phyloP scores from a whole-genome alignment of 2,113 vertebrate species.

The Petroica traversi region DNA sequence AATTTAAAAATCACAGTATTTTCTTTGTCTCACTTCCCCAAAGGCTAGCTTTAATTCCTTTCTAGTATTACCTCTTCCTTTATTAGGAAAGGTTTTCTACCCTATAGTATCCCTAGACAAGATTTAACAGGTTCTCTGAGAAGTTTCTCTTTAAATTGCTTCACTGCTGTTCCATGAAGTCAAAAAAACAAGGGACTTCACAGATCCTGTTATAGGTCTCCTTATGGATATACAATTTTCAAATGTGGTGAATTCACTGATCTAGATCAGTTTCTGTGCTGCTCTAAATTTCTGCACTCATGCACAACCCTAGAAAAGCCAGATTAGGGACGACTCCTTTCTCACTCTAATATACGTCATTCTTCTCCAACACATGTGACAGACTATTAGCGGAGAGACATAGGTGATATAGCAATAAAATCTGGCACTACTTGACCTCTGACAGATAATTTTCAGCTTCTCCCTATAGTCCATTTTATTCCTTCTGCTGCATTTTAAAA shows the following conservation, averaged over 20 bases:
- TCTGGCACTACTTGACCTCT: neutral
- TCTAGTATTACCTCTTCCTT: neutral
- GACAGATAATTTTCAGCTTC: neutral
- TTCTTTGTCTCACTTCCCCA: neutral
- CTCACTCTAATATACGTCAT: neutral
- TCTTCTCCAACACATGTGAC: neutral
- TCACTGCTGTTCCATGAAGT: neutral
- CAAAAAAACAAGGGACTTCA: neutral
- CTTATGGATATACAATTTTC: neutral
- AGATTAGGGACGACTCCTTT: neutral
- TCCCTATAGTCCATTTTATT: neutral
- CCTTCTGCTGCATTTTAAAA: neutral
- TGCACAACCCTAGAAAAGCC: neutral
- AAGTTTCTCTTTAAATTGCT: neutral
- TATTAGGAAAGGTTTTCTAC: neutral
- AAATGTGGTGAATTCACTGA: neutral
- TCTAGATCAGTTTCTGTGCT: neutral
- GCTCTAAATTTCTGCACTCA: rapidly evolving
- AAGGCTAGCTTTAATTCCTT: neutral
- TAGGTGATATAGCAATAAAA: neutral
- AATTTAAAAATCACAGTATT: neutral
- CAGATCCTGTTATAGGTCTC: neutral
- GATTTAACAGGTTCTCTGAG: neutral
- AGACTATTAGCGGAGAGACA: neutral
- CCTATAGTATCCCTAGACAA: neutral